phyloP scores from a whole-genome alignment of 2,888 invertebrate species.

The Epinotia ramella region DNA sequence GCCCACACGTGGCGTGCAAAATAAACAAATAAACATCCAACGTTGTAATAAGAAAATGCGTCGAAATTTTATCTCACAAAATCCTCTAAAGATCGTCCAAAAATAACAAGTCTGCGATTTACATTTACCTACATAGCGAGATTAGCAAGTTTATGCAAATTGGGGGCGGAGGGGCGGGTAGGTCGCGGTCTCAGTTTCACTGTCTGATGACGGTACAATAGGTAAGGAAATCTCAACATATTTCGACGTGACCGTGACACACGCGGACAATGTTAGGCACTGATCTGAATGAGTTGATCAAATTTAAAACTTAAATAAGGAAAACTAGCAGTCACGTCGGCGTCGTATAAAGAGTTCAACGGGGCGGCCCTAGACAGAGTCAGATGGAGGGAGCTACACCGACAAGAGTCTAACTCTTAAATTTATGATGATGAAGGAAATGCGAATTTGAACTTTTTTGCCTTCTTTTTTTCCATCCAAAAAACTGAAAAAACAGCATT shows the following conservation, averaged over 20 bases:
- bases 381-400: too few relatives aligned
- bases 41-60: not conserved
- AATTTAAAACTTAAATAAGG: too few relatives aligned
- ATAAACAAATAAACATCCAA: not conserved
- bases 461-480: too few relatives aligned
- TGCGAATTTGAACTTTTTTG: too few relatives aligned
- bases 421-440: too few relatives aligned
- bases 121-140: not conserved
- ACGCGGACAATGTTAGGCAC: not conserved
- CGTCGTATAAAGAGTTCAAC: too few relatives aligned
- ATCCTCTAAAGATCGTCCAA: not conserved
- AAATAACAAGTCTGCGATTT: not conserved
- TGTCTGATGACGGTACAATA: not conserved
- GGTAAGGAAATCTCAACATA: not conserved
- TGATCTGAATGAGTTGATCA: too few relatives aligned
- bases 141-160: constrained; percentile 9
- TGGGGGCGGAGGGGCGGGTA: not conserved
- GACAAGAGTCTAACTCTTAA: too few relatives aligned
- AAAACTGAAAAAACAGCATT: too few relatives aligned
- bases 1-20: constrained; percentile 9
- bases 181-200: not conserved
- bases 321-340: too few relatives aligned
- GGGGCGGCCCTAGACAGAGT: too few relatives aligned
- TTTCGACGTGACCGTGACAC: not conserved
- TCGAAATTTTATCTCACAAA: not conserved